Percentiles rank a stretch among this genome's conserved stretches.
These are phyloP conservation scores for Araneus ventricosus DNA, from an alignment of 1,140 invertebrate genomes.

Conservation along the genomic window DNA sequence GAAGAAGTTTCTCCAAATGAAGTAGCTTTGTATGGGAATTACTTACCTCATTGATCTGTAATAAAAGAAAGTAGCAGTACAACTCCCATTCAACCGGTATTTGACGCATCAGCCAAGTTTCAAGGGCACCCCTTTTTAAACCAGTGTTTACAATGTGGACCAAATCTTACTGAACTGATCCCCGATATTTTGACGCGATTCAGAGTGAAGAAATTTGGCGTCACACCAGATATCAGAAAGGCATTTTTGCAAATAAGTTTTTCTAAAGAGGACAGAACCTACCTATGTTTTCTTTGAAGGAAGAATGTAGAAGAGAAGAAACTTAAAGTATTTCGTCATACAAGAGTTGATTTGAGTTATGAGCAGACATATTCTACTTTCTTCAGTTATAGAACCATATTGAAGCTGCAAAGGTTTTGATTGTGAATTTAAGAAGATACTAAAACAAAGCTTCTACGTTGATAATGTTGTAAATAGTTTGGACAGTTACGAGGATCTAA, in stretches of 20 bases:
- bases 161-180: too few relatives aligned
- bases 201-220: not conserved
- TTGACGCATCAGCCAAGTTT: too few relatives aligned
- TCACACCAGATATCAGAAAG: not conserved
- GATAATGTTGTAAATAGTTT: constrained; percentile 31
- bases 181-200: too few relatives aligned
- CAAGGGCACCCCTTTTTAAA: not conserved
- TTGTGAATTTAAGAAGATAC: too few relatives aligned
- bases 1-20: too few relatives aligned
- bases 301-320: not conserved
- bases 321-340: constrained; percentile 35
- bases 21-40: too few relatives aligned
- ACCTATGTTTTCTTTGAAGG: not conserved
- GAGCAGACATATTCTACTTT: constrained; percentile 7
- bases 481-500: constrained; percentile 23
- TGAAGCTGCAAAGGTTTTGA: not conserved
- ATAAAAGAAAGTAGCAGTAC: too few relatives aligned
- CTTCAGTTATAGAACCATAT: constrained; percentile 19
- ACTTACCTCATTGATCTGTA: too few relatives aligned
- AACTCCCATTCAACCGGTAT: too few relatives aligned
- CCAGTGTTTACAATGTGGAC: not conserved
- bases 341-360: constrained; percentile 33
- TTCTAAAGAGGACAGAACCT: not conserved
- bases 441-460: not conserved
- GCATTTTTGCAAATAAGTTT: not conserved